These are phyloP conservation scores for Todus mexicanus DNA, from an alignment of 2,797 vertebrate genomes.

Conservation along the genomic window DNA sequence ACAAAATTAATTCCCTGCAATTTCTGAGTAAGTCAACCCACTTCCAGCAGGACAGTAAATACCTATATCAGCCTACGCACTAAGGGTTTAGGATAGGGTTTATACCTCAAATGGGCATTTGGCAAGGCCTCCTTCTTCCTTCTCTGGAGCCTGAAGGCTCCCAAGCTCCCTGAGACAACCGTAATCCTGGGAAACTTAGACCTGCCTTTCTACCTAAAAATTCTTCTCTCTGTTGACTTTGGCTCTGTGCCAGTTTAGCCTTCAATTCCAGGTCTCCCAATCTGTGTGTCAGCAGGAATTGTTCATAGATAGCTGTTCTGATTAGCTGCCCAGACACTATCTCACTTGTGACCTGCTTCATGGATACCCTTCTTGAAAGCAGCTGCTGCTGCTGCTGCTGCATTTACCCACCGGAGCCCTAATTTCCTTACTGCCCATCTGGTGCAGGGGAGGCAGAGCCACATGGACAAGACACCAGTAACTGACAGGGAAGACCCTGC, in stretches of 20 bases:
- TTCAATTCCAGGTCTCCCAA: neutral
- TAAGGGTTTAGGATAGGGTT: neutral
- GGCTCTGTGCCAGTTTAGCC: neutral
- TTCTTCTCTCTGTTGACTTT: neutral
- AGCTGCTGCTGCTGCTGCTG: slow-evolving; percentile 19
- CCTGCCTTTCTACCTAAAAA: slow-evolving; percentile 9
- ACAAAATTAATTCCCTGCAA: neutral
- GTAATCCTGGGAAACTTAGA: neutral
- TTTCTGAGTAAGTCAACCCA: neutral
- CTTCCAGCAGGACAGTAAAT: neutral
- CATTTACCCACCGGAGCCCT: slow-evolving; percentile 27
- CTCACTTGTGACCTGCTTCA: slow-evolving; percentile 13
- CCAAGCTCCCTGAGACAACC: neutral
- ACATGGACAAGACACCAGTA: neutral
- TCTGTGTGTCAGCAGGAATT: slow-evolving; percentile 19
- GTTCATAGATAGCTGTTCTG: neutral
- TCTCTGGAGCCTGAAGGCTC: slow-evolving; percentile 8
- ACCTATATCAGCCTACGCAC: neutral
- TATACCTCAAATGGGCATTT: neutral
- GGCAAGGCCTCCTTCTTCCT: neutral
- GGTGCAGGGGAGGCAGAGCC: neutral
- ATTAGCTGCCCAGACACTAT: slow-evolving; percentile 9
- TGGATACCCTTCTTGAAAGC: slow-evolving; percentile 9
- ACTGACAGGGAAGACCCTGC: neutral
- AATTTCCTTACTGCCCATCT: slow-evolving; percentile 28